Percentiles rank a stretch among this genome's conserved stretches.
Evolutionary conservation across 2,797 vertebrate species (phyloP).

Genomic region (Gastrophryne carolinensis): DNA sequence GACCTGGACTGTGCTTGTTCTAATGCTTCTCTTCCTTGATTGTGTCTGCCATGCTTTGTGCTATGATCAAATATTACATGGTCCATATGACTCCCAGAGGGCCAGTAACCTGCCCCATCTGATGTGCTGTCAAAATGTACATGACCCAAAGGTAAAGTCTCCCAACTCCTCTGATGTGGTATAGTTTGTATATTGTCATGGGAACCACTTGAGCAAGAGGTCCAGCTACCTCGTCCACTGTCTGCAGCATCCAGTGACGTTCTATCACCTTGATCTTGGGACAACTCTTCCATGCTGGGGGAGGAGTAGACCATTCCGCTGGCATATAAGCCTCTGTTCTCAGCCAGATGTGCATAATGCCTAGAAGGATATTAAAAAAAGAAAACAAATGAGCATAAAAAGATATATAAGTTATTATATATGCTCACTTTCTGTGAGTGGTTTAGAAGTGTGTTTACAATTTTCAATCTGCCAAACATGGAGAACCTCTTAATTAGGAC

Average conservation of each 20-base stretch:
- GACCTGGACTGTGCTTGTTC: slow-evolving; percentile 86
- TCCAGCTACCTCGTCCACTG: slow-evolving; percentile 98
- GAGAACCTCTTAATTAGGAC: no score
- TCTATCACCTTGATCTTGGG: slow-evolving; percentile 93
- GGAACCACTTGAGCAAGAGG: slow-evolving; percentile 95
- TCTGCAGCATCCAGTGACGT: slow-evolving; percentile 94
- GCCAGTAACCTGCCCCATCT: slow-evolving; percentile 71
- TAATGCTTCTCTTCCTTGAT: slow-evolving; percentile 71
- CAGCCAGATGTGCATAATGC: slow-evolving; percentile 87
- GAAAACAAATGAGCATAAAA: background rate
- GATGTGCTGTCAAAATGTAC: slow-evolving; percentile 73
- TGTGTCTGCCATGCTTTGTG: slow-evolving; percentile 71
- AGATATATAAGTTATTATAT: no score
- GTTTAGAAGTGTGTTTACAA: no score
- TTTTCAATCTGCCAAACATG: no score
- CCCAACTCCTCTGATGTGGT: slow-evolving; percentile 96
- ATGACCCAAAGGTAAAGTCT: slow-evolving; percentile 84
- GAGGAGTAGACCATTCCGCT: slow-evolving; percentile 89
- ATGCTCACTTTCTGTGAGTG: no score
- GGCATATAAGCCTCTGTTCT: slow-evolving; percentile 85
- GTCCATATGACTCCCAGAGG: slow-evolving; percentile 70
- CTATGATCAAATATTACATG: slow-evolving; percentile 77
- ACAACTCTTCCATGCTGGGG: slow-evolving; percentile 93
- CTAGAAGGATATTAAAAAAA: slow-evolving; percentile 60
- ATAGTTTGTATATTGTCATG: slow-evolving; percentile 98